Base-by-base conservation (phyloP, 2,113 vertebrate genomes). In the Suricata suricatta region DNA sequence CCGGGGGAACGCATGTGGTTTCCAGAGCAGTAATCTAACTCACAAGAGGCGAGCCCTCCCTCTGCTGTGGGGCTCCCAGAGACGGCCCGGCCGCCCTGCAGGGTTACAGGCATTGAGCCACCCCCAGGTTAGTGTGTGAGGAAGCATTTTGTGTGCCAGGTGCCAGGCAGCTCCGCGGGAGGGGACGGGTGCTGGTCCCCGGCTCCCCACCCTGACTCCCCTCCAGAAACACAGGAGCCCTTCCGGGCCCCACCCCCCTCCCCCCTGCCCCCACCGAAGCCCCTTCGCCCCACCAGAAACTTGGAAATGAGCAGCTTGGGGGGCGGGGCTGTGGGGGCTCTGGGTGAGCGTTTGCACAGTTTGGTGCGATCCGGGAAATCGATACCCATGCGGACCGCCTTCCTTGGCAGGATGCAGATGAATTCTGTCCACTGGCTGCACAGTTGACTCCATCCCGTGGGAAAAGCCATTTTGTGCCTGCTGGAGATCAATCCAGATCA, bases 371-470 rank as follows among this genome's bases (percentile, higher is more conserved):
- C 19, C 10, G 10, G 0, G 0, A 25, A 11, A 4, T 21, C 0
- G 7, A 33, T 0, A 5, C 35, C 41, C 35, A 0, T 5, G n/a
- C 21, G 2, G 0, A 23, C 7, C 2, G 13, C 12, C 41, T 6
- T 50, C 1, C 3, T 77, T 29, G 25, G 3, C 5, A 38, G 33
- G 2, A 1, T 7, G n/a, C 13, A 4, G 11, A 6, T 11, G 29
- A 21, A 19, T 77, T 64, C 71, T 47, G 50, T 12, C 54, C 8
- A 0, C n/a, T 1, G 7, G 54, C 0, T 0, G 47, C 83, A 23
- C 15, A 7, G 0, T 44, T 17, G 10, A 5, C 41, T 25, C 1
- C 10, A 60, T 31, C 13, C 60, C 2, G 0, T 0, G 23, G 60
- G 23, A 52, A 66, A 31, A 52, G 66, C n/a, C 21, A 21, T 21